Evolutionary conservation across 2,113 vertebrate genomes (phyloP).

Genomic region (Sarotherodon lohbergeri): DNA sequence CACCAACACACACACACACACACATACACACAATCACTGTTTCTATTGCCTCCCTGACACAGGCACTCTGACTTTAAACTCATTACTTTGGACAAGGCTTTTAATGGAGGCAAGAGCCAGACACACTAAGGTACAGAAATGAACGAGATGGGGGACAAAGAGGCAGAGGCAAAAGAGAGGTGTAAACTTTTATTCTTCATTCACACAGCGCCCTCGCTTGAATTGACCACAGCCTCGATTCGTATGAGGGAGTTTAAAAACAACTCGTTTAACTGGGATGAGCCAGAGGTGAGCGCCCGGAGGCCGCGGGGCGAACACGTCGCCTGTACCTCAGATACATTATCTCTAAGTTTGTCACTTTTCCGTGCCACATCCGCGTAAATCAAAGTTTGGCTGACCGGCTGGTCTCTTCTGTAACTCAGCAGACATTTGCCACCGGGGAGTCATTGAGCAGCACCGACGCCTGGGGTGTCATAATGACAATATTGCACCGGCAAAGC

Average conservation of each 20-base stretch:
- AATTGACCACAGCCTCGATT: background rate
- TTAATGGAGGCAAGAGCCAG: slow-evolving; percentile 50
- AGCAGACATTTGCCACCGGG: slow-evolving; percentile 39
- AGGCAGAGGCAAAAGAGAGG: background rate
- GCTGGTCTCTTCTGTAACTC: background rate
- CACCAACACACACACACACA: background rate
- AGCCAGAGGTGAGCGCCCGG: background rate
- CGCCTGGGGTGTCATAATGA: slow-evolving; percentile 51
- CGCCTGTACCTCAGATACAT: background rate
- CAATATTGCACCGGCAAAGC: slow-evolving; percentile 57
- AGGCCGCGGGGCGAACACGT: background rate
- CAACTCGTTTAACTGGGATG: background rate
- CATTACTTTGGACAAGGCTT: slow-evolving; percentile 62
- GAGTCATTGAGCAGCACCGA: slow-evolving; percentile 41
- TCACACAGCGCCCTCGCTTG: background rate
- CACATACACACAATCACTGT: background rate
- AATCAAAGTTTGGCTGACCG: slow-evolving; percentile 21
- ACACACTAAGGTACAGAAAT: background rate
- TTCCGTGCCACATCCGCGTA: background rate
- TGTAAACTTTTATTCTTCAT: slow-evolving; percentile 26
- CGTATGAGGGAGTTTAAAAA: background rate
- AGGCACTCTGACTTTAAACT: slow-evolving; percentile 51
- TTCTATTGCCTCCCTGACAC: slow-evolving; percentile 26
- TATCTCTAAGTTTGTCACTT: background rate
- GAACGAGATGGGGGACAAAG: slow-evolving; percentile 6